Percentiles rank a stretch among this genome's conserved stretches.
phyloP scores from a whole-genome alignment of 2,888 invertebrate species.

The Dexiosoma caninum region DNA sequence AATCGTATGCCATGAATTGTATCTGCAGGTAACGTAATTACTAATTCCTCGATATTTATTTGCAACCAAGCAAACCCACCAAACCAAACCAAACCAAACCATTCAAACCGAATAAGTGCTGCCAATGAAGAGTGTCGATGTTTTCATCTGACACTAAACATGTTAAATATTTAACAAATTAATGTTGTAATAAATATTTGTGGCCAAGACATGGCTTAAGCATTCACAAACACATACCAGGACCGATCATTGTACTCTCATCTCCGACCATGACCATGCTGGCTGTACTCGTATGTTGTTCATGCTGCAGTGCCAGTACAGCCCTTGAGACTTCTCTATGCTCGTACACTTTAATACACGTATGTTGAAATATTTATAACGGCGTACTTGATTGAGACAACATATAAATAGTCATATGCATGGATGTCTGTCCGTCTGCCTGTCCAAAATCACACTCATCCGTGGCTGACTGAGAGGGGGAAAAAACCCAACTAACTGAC shows the following conservation, averaged over 20 bases:
- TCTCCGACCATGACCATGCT: background rate
- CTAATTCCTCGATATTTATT: constrained; percentile 35
- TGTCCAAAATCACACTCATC: constrained; percentile 30
- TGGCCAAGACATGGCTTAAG: constrained; percentile 53
- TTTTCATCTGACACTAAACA: constrained; percentile 62
- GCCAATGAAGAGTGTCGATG: constrained; percentile 51
- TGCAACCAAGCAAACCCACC: background rate
- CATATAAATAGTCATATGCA: constrained; percentile 49
- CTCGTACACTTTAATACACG: background rate
- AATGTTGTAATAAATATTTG: constrained; percentile 63
- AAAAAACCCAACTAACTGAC: constrained; percentile 17
- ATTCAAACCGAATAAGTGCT: background rate
- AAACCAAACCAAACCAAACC: background rate
- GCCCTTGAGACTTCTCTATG: constrained; percentile 39
- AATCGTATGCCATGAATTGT: background rate
- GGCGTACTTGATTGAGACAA: constrained; percentile 61
- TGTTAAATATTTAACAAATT: constrained; percentile 66
- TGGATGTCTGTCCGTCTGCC: constrained; percentile 13
- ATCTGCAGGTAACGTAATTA: constrained; percentile 18
- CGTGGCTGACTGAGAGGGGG: constrained; percentile 24
- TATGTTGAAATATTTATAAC: constrained; percentile 48
- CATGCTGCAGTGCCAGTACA: background rate
- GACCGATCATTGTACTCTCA: background rate
- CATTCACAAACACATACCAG: constrained; percentile 23
- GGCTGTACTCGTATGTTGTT: background rate